These are phyloP conservation scores for Trigoniulus corallinus DNA, from an alignment of 1,140 invertebrate species.

Conservation along the genomic window DNA sequence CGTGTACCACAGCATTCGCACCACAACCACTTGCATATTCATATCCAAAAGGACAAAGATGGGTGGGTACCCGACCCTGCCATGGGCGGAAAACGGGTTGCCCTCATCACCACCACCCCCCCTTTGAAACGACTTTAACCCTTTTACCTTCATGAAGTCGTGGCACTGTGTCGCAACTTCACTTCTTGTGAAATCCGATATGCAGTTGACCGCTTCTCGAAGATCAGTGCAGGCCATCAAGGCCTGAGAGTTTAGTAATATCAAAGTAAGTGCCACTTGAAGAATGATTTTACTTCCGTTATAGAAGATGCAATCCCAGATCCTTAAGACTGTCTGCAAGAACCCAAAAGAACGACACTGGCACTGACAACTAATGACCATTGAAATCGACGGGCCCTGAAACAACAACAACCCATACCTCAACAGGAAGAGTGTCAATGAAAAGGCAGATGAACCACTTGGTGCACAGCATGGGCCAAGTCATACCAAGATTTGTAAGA, in stretches of 20 bases:
- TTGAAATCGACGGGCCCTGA: too few species aligned
- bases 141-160: slow-evolving; percentile 61
- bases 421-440: slow-evolving; percentile 75
- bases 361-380: slow-evolving; percentile 2
- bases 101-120: slow-evolving; percentile 9
- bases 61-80: too few species aligned
- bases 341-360: neutral
- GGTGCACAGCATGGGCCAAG: slow-evolving; percentile 71
- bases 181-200: slow-evolving; percentile 56
- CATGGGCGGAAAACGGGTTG: slow-evolving; percentile 6
- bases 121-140: slow-evolving; percentile 5
- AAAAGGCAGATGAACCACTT: slow-evolving; percentile 91
- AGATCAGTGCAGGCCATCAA: slow-evolving; percentile 58
- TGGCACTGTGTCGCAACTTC: slow-evolving; percentile 58
- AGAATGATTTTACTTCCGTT: slow-evolving; percentile 80
- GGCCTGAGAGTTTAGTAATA: slow-evolving; percentile 48
- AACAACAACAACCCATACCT: slow-evolving; percentile 32
- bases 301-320: slow-evolving; percentile 90
- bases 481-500: slow-evolving; percentile 52
- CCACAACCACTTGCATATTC: too few species aligned
- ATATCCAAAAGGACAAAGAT: too few species aligned
- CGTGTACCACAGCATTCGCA: too few species aligned
- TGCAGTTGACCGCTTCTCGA: slow-evolving; percentile 49
- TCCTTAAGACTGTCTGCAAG: slow-evolving; percentile 61
- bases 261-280: slow-evolving; percentile 65